Conservation (phyloP, 1,140 invertebrate species). For the Drosophila parvula region DNA sequence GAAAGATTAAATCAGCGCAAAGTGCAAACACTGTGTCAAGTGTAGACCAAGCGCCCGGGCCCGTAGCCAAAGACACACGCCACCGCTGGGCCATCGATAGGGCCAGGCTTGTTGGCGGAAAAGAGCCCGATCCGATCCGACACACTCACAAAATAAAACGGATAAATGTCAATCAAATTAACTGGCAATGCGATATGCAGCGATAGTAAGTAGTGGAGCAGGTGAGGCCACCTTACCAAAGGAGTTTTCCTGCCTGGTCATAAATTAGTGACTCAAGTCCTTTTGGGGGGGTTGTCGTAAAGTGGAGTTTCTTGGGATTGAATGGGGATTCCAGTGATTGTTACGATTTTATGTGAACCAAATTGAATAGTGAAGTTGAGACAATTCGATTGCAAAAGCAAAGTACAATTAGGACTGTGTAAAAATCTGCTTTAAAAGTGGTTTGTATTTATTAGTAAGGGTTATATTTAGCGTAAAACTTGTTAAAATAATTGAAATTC, state of each 20-base stretch:
- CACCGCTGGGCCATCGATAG: constrained; percentile 57
- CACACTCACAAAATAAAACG: constrained; percentile 48
- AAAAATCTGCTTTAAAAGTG: no score
- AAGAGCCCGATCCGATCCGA: constrained; percentile 11
- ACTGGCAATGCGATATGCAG: constrained; percentile 68
- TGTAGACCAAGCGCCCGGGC: constrained; percentile 48
- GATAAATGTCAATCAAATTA: constrained; percentile 80
- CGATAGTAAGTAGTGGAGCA: constrained; percentile 54
- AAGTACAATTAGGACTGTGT: background rate
- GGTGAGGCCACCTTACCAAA: background rate
- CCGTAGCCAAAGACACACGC: constrained; percentile 47
- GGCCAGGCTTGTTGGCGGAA: constrained; percentile 10
- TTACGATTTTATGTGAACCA: background rate
- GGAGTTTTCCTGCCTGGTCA: constrained; percentile 2
- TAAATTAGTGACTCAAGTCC: constrained; percentile 24
- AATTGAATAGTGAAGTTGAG: constrained; percentile 3
- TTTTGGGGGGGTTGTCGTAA: constrained; percentile 10
- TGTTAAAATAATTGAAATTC: no score
- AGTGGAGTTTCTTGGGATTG: constrained; percentile 3
- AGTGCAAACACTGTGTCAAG: constrained; percentile 79
- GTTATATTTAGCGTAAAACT: background rate
- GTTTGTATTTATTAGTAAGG: background rate
- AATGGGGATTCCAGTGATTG: constrained; percentile 19
- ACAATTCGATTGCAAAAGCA: background rate
- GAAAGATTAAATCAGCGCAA: constrained; percentile 77